Percentiles rank a stretch among this genome's conserved stretches.
These are phyloP conservation scores for Odontomyia ornata DNA, from an alignment of 2,888 invertebrate species.

Conservation along the genomic window DNA sequence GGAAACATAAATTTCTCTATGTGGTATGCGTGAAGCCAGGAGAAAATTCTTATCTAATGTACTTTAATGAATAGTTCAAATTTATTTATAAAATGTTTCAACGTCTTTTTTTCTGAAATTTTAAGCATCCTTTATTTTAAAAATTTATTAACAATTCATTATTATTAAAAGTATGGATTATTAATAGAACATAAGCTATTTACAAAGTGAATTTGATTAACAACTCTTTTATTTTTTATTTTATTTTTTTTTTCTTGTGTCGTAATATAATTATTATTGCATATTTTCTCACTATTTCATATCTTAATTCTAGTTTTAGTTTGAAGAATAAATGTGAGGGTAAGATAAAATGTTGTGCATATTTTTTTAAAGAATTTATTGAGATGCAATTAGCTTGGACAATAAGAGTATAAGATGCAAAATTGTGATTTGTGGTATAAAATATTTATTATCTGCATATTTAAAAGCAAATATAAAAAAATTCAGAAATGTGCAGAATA, in stretches of 20 bases:
- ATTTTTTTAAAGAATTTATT: background rate
- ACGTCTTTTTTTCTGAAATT: background rate
- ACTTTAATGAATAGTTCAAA: too few relatives aligned
- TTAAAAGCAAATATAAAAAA: background rate
- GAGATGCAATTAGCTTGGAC: slow-evolving; percentile 4
- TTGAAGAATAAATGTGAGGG: slow-evolving; percentile 49
- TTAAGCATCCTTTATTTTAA: slow-evolving; percentile 37
- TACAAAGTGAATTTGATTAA: slow-evolving; percentile 34
- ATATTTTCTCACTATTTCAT: slow-evolving; percentile 11
- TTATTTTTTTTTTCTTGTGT: slow-evolving; percentile 9
- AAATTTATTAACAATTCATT: slow-evolving; percentile 38
- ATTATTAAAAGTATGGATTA: slow-evolving; percentile 11
- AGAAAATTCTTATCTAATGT: too few relatives aligned
- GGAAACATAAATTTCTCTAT: too few relatives aligned
- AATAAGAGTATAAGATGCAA: background rate
- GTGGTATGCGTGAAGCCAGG: too few relatives aligned
- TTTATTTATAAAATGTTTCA: slow-evolving; percentile 34
- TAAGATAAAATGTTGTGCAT: slow-evolving; percentile 35
- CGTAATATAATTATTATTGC: slow-evolving; percentile 24
- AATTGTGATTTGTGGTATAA: background rate
- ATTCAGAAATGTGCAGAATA: background rate
- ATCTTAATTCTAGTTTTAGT: background rate
- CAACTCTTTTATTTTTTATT: slow-evolving; percentile 3
- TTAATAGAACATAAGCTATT: slow-evolving; percentile 35
- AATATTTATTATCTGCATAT: background rate